Percentiles rank a stretch among this genome's conserved stretches.
Conservation (phyloP, 2,888 invertebrate species). For the Conistra vaccinii region DNA sequence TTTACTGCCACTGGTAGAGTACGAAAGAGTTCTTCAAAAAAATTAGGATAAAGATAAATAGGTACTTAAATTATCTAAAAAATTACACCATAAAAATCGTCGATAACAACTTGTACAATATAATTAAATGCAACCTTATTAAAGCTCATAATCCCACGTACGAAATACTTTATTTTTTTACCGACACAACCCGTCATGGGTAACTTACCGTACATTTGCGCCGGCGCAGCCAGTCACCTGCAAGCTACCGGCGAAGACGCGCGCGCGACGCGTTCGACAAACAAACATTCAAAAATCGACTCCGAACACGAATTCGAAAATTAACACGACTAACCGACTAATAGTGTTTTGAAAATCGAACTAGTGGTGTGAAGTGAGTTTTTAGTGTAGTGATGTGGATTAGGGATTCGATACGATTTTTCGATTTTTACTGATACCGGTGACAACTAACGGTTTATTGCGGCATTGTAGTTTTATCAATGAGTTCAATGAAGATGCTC, state of each 20-base stretch:
- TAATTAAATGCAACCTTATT: slow-evolving; percentile 58
- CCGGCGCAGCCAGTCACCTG: slow-evolving; percentile 87
- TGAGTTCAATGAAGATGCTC: slow-evolving; percentile 65
- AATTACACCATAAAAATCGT: slow-evolving; percentile 41
- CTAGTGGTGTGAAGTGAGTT: slow-evolving; percentile 77
- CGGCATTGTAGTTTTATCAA: slow-evolving; percentile 68
- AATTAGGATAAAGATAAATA: no score
- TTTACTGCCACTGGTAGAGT: not conserved
- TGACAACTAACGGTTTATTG: slow-evolving; percentile 79
- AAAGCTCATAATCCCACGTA: slow-evolving; percentile 79
- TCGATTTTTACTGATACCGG: slow-evolving; percentile 77
- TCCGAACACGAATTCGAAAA: slow-evolving; percentile 80
- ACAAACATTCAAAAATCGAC: slow-evolving; percentile 69
- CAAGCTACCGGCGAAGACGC: slow-evolving; percentile 82
- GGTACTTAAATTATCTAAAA: slow-evolving; percentile 41
- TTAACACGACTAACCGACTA: slow-evolving; percentile 79
- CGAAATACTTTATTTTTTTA: slow-evolving; percentile 75
- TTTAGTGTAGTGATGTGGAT: slow-evolving; percentile 75
- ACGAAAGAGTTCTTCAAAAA: not conserved
- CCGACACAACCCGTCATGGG: slow-evolving; percentile 78
- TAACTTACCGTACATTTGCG: slow-evolving; percentile 75
- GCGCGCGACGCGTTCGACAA: slow-evolving; percentile 78
- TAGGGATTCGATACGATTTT: slow-evolving; percentile 81
- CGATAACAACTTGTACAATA: slow-evolving; percentile 45
- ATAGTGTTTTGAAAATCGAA: slow-evolving; percentile 76